A percentile compares a stretch with the other conserved stretches of the same genome.
Conservation (phyloP, 2,113 vertebrate species). For the Ivindomyrus marchei region DNA sequence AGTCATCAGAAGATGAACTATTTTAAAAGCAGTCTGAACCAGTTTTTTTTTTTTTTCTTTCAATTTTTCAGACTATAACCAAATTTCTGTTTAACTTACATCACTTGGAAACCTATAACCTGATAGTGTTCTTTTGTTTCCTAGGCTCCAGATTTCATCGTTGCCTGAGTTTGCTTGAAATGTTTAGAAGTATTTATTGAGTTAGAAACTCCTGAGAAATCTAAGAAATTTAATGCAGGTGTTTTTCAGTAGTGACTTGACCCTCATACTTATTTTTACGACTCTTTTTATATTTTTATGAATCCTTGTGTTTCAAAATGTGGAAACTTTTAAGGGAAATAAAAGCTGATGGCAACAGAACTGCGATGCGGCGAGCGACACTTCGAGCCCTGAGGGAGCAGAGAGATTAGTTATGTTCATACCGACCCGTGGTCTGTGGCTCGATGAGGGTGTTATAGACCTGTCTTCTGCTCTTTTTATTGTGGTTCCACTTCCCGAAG, state of each 20-base stretch:
- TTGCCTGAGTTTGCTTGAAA: background rate
- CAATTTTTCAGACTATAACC: background rate
- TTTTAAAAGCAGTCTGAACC: background rate
- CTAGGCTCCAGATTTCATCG: background rate
- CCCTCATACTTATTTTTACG: background rate
- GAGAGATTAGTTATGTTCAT: background rate
- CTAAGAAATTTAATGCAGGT: background rate
- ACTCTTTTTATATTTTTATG: background rate
- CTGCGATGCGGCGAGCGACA: background rate
- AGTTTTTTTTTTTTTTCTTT: background rate
- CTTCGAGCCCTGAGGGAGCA: background rate
- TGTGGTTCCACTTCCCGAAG: slow-evolving; percentile 27
- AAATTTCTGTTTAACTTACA: background rate
- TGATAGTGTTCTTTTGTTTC: background rate
- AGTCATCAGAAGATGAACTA: background rate
- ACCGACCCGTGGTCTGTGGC: slow-evolving; percentile 46
- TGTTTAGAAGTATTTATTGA: background rate
- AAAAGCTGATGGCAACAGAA: background rate
- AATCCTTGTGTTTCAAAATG: background rate
- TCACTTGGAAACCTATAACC: background rate
- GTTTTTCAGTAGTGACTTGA: background rate
- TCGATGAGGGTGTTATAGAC: slow-evolving; percentile 47
- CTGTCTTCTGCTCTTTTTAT: slow-evolving; percentile 45
- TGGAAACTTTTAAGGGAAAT: background rate
- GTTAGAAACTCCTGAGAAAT: background rate